These are phyloP conservation scores for Danio choprae DNA, from an alignment of 2,797 vertebrate genomes.

Conservation along the genomic window DNA sequence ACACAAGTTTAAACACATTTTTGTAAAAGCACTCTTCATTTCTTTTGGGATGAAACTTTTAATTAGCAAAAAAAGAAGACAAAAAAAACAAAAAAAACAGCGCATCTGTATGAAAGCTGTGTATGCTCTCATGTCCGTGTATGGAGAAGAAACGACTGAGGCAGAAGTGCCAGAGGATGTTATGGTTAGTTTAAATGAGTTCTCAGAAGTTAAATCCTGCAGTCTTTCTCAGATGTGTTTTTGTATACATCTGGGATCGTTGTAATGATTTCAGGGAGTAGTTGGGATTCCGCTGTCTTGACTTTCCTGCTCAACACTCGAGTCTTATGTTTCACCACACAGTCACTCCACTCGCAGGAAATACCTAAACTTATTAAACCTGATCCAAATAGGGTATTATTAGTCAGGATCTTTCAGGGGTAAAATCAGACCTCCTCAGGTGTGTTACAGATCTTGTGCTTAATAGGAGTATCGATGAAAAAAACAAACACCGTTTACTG, in stretches of 20 bases:
- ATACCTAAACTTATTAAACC: slow-evolving; percentile 42
- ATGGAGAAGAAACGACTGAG: slow-evolving; percentile 58
- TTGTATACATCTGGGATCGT: slow-evolving; percentile 44
- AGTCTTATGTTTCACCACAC: slow-evolving; percentile 53
- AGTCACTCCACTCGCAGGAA: slow-evolving; percentile 25
- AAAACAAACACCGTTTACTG: not conserved
- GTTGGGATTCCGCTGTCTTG: slow-evolving; percentile 39
- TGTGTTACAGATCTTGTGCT: slow-evolving; percentile 14
- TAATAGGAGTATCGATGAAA: not conserved
- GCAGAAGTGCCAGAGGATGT: slow-evolving; percentile 48
- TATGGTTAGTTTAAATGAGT: slow-evolving; percentile 57
- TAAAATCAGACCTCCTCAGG: not conserved
- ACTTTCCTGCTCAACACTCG: slow-evolving; percentile 30
- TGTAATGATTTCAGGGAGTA: slow-evolving; percentile 55
- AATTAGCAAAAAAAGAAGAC: not conserved
- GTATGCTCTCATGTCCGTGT: slow-evolving; percentile 65
- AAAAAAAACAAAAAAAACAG: no score
- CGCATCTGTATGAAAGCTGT: not conserved
- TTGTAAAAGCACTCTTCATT: not conserved
- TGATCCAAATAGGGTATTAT: slow-evolving; percentile 26
- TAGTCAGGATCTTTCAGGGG: slow-evolving; percentile 11
- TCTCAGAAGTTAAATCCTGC: slow-evolving; percentile 56
- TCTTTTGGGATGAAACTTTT: slow-evolving; percentile 3
- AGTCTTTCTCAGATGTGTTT: slow-evolving; percentile 44
- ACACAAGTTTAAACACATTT: not conserved